Base-by-base conservation (phyloP, 2,888 invertebrate species). In the Priocnemis perturbator region DNA sequence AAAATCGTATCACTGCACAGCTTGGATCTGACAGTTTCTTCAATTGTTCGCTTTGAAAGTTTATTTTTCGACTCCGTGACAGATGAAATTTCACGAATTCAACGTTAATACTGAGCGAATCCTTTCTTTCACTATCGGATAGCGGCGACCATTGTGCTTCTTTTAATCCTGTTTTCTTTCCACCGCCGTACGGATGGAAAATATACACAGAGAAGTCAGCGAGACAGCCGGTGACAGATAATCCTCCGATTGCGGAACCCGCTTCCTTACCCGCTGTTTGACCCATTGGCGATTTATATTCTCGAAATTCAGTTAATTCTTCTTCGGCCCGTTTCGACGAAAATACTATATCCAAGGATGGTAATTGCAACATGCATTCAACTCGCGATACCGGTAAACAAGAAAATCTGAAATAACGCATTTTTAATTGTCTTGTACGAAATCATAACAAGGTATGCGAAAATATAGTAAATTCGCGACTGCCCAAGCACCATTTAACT, bases 171-270 rank as follows among this genome's bases (percentile, higher is more conserved):
- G 95, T 92, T 89, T 97, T 97, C 89, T 97, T 97, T 4, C 93
- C 93, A 59, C 95, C 95, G 7, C 98, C 98, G 87, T 98, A 99
- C 0, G 99, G 99, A 90, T 99, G 99, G 91, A 98, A 99, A 85
- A 99, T 97, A 90, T 97, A 98, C 2, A 99, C 95, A 1, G 97
- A 98, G 90, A 99, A 99, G 90, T 98, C 98, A 0, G 98, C 97
- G 70, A 99, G 91, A 84, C 97, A 98, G 0, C 98, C 98, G 0
- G 98, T 99, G 5, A 99, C 96, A 88, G 98, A 97, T 1, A 97
- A 91, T 0, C 97, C 97, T 37, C 96, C 97, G 83, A 94, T 93
- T 0, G 95, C 94, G 1, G 94, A 93, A 0, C 93, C 92, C 4
- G 79, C 77, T 64, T 88, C 88, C 63, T 86, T 87, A 11, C 80